phyloP scores from a whole-genome alignment of 1,140 invertebrate genomes.

The Drosophila mojavensis region DNA sequence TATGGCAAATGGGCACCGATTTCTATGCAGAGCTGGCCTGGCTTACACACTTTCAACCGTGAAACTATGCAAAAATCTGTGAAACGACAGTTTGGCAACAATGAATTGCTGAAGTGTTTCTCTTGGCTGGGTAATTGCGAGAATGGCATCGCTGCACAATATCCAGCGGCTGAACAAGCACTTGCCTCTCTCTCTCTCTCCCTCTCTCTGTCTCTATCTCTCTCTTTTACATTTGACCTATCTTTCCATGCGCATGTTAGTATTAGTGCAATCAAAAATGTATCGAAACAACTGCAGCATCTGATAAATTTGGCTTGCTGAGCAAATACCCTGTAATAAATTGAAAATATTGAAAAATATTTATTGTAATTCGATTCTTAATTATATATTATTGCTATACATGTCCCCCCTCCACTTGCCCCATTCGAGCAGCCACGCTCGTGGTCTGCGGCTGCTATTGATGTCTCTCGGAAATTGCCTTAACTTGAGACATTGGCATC shows the following conservation, averaged over 20 bases:
- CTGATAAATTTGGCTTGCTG: background rate
- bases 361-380: too few species aligned
- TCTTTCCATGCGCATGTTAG: constrained; percentile 2
- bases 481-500: constrained; percentile 43
- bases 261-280: constrained; percentile 3
- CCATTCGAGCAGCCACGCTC: background rate
- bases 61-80: constrained; percentile 66
- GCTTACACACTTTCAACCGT: constrained; percentile 14
- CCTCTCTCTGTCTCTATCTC: background rate
- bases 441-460: constrained; percentile 10
- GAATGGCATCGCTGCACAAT: constrained; percentile 30
- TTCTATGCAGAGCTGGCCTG: background rate
- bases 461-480: constrained; percentile 34
- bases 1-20: constrained; percentile 63
- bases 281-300: background rate
- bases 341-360: background rate
- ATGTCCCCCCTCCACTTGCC: background rate
- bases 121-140: constrained; percentile 48
- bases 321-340: background rate
- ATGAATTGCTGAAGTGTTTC: constrained; percentile 57
- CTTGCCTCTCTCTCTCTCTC: constrained; percentile 20
- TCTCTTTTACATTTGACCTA: constrained; percentile 25
- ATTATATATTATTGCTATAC: too few species aligned
- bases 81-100: constrained; percentile 57
- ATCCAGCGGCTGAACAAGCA: constrained; percentile 15